Evolutionary conservation across 2,888 invertebrate genomes (phyloP), one percentile per base, ranked within the genome.

Genomic region (Ectobius pallidus): DNA sequence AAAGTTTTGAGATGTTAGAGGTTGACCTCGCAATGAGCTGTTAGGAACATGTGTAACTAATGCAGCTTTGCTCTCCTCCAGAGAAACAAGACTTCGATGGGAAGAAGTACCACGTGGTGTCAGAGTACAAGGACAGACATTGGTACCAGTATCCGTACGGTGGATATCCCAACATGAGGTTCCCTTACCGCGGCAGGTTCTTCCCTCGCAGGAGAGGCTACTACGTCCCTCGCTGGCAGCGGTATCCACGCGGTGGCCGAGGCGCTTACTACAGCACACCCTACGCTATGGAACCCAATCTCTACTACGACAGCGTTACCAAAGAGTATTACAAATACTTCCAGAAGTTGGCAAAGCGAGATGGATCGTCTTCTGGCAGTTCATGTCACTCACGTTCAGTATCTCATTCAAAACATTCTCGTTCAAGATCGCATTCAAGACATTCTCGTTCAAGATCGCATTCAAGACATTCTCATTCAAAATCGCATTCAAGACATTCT

Each of bases 261-360:
- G 79, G 80, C 70, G 76, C 78, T 2, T 22, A 55, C 14, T 25
- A 30, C 14, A 16, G 16, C 7, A 27, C n/a, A 7, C 27, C 27
- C 16, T 46, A 27, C 11, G n/a, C 42, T n/a, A 25, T 20, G 6
- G 65, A 46, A 6, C 16, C 39, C 6, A 7, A 14, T 0, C 39
- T 58, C 42, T 75, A 63, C 63, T 67, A 73, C 39, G 52, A 69
- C 11, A 20, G 25, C 25, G 18, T 52, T 11, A 68, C 85, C 75
- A 84, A 85, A 46, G 83, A 85, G 76, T 86, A 86, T 77, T 83
- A 84, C 76, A 88, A 88, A 77, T 89, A 90, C 74, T 89, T 89
- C 76, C 87, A 88, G 67, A 88, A 86, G 78, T 82, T 90, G 42
- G 84, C 88, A 0, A 86, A 87, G 61, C 84, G 86, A 52, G 87